Conservation (phyloP, 2,113 vertebrate species). For the Pagrus major region DNA sequence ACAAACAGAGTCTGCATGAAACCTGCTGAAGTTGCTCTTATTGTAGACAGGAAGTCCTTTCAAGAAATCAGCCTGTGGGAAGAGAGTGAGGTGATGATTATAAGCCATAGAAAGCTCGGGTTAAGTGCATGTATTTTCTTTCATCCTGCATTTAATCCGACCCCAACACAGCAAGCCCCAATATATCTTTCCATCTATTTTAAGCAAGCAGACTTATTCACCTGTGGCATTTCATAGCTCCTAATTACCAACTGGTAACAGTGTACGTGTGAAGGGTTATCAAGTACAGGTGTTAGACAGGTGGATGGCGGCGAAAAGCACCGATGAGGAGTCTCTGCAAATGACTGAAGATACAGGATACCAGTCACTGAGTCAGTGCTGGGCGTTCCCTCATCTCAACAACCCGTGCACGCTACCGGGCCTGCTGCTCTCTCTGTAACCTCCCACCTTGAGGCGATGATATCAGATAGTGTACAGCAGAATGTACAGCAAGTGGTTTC, state of each 20-base stretch:
- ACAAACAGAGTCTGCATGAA: constrained; percentile 98
- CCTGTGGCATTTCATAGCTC: not conserved
- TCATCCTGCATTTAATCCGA: not conserved
- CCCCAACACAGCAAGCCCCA: not conserved
- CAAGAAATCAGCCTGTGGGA: constrained; percentile 94
- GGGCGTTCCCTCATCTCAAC: constrained; percentile 51
- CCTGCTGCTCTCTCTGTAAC: not conserved
- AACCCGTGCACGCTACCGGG: not conserved
- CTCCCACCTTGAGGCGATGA: not conserved
- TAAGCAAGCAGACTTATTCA: not conserved
- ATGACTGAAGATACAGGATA: not conserved
- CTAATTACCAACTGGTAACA: not conserved
- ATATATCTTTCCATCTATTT: not conserved
- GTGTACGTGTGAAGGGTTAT: not conserved
- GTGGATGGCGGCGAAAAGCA: not conserved
- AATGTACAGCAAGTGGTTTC: not conserved
- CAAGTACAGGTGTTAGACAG: not conserved
- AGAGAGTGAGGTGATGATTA: constrained; percentile 1
- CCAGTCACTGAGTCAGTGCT: not conserved
- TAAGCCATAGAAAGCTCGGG: not conserved
- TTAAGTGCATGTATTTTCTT: not conserved
- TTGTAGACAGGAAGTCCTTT: constrained; percentile 99
- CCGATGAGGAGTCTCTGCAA: not conserved
- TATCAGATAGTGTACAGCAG: not conserved
- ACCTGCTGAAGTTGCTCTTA: constrained; percentile 98